Percentiles rank a stretch among this genome's conserved stretches.
These are phyloP conservation scores for Ochotona princeps DNA, from an alignment of 2,113 vertebrate species.

Conservation along the genomic window DNA sequence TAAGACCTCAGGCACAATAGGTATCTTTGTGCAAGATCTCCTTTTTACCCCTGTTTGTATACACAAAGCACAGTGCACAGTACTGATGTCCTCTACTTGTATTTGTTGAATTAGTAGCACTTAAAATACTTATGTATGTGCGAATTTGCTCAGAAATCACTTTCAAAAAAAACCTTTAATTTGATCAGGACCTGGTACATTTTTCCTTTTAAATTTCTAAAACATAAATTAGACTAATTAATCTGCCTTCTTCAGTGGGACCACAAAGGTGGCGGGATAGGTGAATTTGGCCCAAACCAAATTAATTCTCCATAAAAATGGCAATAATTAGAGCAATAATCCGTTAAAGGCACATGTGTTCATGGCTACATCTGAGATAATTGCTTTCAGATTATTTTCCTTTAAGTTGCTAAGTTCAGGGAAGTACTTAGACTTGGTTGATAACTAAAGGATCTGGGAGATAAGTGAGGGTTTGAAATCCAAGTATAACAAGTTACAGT, in stretches of 20 bases:
- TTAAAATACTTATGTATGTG: not conserved
- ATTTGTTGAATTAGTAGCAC: conserved; percentile 14
- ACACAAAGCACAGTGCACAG: not conserved
- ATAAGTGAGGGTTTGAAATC: not conserved
- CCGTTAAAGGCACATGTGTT: not conserved
- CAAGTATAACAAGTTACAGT: not conserved
- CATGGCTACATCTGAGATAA: not conserved
- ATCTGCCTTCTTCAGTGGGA: not conserved
- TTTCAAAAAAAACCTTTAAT: not conserved
- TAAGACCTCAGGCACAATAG: not conserved
- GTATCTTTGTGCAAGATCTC: not conserved
- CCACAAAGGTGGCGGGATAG: not conserved
- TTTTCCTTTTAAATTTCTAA: not conserved
- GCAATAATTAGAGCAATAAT: not conserved
- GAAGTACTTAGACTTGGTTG: not conserved
- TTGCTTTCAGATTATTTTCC: not conserved
- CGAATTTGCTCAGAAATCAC: not conserved
- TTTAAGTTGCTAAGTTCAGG: not conserved
- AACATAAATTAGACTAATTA: not conserved
- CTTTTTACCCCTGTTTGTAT: not conserved
- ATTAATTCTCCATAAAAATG: conserved; percentile 18
- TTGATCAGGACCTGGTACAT: not conserved
- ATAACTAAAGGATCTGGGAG: not conserved
- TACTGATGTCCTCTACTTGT: not conserved
- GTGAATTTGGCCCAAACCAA: not conserved